Base-by-base conservation (phyloP, 2,797 vertebrate species). In the Sebastes kiyomatsui region DNA sequence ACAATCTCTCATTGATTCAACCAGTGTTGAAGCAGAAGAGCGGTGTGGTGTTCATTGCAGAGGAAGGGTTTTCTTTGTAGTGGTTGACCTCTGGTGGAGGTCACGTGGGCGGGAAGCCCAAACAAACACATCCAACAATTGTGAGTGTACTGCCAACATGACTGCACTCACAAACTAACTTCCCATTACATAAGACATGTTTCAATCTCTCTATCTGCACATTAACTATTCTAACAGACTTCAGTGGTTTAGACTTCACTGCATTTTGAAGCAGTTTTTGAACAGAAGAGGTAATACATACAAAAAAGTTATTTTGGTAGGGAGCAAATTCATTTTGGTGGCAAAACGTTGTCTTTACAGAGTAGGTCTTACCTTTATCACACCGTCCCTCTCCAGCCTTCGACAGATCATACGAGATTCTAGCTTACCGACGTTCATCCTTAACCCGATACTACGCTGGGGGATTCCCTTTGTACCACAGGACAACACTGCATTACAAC, bases 321-420 rank as follows among this genome's bases (percentile, higher is more conserved):
- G 58, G 27, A 42, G 58, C 2, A 13, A 25, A 52, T 66, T 27
- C 12, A 46, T 79, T 32, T 55, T 22, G 18, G 18, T 49, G 7
- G 46, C 46, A 9, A 49, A 77, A 56, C 0, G 12, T 11, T 46
- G 5, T 35, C 23, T 20, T 8, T 5, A 20, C 2, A 52, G 4
- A 1, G 1, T 3, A 2, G 16, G 2, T 10, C 69, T 94, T 89
- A 99, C 98, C 97, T 98, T 98, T 84, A 99, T 95, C 66, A 97
- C 90, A 78, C 95, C 95, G 32, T 97, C 96, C 67, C 96, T 95
- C 79, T 98, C 96, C 84, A 99, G 90, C 54, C 96, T 92, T 30
- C 97, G 95, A 80, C 97, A 98, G 58, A 99, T 79, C 97, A 98
- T 99, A 11, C 98, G 96, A 1, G 96, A 94, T 90, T 99, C 99